Conservation (phyloP, 2,888 invertebrate species). For the Melanostoma scalare region DNA sequence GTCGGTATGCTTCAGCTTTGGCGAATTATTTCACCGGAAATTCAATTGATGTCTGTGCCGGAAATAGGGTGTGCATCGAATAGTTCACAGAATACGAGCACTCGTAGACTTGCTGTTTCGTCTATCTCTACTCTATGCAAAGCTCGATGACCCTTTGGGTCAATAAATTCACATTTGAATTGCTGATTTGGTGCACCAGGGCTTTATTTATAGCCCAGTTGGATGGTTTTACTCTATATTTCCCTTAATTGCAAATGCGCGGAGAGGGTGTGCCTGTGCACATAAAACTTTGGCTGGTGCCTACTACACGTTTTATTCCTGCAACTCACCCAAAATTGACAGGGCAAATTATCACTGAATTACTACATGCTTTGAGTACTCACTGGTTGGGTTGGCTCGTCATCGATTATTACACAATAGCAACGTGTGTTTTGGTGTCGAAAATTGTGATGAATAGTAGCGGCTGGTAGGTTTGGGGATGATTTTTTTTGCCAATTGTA, state of each 20-base stretch:
- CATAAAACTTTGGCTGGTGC: background rate
- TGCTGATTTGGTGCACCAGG: conserved; percentile 69
- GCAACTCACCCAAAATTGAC: conserved; percentile 60
- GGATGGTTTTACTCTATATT: conserved; percentile 38
- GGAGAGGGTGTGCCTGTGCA: background rate
- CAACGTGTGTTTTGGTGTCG: background rate
- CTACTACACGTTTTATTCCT: conserved; percentile 14
- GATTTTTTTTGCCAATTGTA: too few species aligned
- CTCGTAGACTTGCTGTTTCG: background rate
- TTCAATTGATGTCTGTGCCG: conserved; percentile 65
- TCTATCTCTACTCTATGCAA: conserved; percentile 24
- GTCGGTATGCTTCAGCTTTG: conserved; percentile 43
- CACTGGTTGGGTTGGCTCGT: conserved; percentile 50
- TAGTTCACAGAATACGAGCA: too few species aligned
- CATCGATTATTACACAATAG: conserved; percentile 51
- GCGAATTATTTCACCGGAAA: conserved; percentile 68
- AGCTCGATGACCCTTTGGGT: conserved; percentile 67
- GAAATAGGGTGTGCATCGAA: background rate
- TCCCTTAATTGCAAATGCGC: conserved; percentile 13
- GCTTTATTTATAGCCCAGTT: conserved; percentile 60
- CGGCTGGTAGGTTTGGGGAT: too few species aligned
- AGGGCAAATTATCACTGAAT: conserved; percentile 71
- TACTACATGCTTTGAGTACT: conserved; percentile 62
- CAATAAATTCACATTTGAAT: conserved; percentile 72
- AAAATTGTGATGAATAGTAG: too few species aligned